These are phyloP conservation scores for Amphipyra tragopoginis DNA, from an alignment of 2,888 invertebrate species.

Conservation along the genomic window DNA sequence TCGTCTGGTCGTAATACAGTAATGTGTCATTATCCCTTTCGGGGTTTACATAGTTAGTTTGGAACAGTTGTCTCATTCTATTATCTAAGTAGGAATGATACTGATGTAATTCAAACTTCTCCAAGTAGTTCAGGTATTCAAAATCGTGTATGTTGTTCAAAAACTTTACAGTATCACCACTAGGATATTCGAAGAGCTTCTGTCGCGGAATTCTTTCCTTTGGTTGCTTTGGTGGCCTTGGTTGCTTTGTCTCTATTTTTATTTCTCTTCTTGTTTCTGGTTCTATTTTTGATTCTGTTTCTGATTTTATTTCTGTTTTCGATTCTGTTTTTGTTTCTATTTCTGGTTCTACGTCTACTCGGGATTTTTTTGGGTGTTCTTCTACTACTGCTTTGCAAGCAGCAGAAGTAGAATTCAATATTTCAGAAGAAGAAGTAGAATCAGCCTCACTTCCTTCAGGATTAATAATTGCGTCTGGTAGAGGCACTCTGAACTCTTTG, in stretches of 20 bases:
- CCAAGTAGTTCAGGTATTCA: slow-evolving; percentile 74
- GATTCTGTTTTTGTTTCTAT: neutral
- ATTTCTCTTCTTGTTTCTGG: no score
- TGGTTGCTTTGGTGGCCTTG: no score
- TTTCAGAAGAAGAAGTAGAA: no score
- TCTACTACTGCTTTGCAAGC: no score
- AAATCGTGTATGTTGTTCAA: slow-evolving; percentile 76
- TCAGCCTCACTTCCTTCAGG: slow-evolving; percentile 58
- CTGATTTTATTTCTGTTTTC: no score
- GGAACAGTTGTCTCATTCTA: slow-evolving; percentile 76
- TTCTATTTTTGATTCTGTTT: neutral
- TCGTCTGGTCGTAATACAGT: slow-evolving; percentile 78
- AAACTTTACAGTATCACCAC: slow-evolving; percentile 74
- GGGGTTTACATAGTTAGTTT: slow-evolving; percentile 55
- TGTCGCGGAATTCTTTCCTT: slow-evolving; percentile 53
- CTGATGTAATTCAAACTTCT: slow-evolving; percentile 82
- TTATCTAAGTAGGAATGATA: slow-evolving; percentile 78
- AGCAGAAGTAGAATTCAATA: no score
- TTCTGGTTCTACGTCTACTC: neutral
- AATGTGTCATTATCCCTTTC: slow-evolving; percentile 65
- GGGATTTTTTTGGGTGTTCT: neutral
- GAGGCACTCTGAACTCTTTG: slow-evolving; percentile 74
- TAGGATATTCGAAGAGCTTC: slow-evolving; percentile 79
- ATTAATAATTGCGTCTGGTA: slow-evolving; percentile 74
- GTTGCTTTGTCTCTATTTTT: neutral